These are phyloP conservation scores for Parnassius orleans DNA, from an alignment of 2,888 invertebrate species.

Conservation along the genomic window DNA sequence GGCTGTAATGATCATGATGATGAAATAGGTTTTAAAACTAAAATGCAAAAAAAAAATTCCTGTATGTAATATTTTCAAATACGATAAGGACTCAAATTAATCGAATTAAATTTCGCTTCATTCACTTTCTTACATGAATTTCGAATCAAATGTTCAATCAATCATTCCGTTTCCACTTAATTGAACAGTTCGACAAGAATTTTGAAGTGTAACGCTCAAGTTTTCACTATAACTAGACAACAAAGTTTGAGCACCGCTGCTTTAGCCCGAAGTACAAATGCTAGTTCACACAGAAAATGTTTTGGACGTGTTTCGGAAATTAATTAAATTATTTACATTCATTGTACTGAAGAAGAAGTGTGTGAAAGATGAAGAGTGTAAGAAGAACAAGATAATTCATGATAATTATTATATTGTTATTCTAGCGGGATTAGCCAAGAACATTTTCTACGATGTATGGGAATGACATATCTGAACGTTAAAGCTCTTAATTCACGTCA, in stretches of 20 bases:
- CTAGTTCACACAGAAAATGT: neutral
- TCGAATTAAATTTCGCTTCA: neutral
- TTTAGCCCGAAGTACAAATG: neutral
- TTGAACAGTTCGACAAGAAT: neutral
- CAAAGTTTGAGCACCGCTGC: neutral
- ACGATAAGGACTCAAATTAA: neutral
- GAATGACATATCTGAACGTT: too few relatives aligned
- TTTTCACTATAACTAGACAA: neutral
- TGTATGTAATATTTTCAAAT: neutral
- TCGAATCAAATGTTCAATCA: neutral
- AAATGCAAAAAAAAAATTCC: too few relatives aligned
- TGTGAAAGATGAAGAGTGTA: too few relatives aligned
- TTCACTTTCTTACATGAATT: neutral
- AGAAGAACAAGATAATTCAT: too few relatives aligned
- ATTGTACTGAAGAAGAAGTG: neutral
- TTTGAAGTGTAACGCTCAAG: neutral
- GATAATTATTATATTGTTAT: too few relatives aligned
- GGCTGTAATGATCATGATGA: too few relatives aligned
- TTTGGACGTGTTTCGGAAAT: neutral
- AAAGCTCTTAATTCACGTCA: too few relatives aligned
- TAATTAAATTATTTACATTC: too few relatives aligned
- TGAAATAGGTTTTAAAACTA: too few relatives aligned
- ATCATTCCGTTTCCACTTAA: constrained; percentile 5
- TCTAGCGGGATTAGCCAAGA: too few relatives aligned
- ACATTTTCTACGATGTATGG: too few relatives aligned